Conservation (phyloP, 2,113 vertebrate genomes). For the Tragelaphus scriptus region DNA sequence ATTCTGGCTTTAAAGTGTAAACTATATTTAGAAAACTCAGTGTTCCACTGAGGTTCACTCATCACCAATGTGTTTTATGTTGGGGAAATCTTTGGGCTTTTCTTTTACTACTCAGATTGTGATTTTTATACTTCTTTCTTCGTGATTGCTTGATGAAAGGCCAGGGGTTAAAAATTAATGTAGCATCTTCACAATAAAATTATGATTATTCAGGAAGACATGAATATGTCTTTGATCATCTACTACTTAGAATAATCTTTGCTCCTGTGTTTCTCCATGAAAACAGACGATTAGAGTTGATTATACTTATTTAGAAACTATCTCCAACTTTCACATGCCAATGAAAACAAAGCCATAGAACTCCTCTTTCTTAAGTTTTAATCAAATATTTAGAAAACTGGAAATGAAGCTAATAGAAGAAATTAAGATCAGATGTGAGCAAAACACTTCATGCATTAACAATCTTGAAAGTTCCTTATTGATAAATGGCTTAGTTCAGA, state of each 20-base stretch:
- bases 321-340: background rate
- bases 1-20: background rate
- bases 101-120: background rate
- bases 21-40: background rate
- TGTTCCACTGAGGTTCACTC: background rate
- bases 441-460: background rate
- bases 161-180: constrained; percentile 12
- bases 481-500: background rate
- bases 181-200: constrained; percentile 4
- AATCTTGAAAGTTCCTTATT: background rate
- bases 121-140: constrained; percentile 18
- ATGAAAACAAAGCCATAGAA: background rate
- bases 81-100: background rate
- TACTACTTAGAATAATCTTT: constrained; percentile 5
- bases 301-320: background rate
- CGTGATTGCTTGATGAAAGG: background rate
- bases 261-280: background rate
- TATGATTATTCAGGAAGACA: background rate
- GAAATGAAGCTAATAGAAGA: constrained; percentile 25
- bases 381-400: constrained; percentile 37
- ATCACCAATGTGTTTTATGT: background rate
- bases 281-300: background rate
- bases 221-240: background rate
- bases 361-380: background rate
- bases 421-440: background rate